Evolutionary conservation across 2,888 invertebrate genomes (phyloP).

Genomic region (Ornithoptera alexandrae): DNA sequence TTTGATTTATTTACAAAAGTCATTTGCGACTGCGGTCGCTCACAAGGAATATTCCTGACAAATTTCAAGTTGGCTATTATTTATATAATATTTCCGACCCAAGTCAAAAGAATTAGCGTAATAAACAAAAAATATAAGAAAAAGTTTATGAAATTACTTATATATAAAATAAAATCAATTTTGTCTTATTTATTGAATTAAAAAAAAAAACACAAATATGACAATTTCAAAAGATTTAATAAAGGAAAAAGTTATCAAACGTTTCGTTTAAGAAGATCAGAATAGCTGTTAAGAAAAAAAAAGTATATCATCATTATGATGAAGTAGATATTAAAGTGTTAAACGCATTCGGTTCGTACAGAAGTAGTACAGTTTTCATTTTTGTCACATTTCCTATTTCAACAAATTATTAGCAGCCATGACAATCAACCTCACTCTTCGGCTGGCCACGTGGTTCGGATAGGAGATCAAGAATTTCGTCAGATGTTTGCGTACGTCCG

Average conservation of each 20-base stretch:
- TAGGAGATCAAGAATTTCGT: conserved; percentile 68
- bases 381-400: conserved; percentile 36
- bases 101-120: no score
- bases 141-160: no score
- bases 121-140: no score
- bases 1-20: no score
- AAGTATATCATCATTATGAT: conserved; percentile 12
- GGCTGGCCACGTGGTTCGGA: conserved; percentile 83
- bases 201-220: conserved; percentile 4
- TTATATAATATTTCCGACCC: no score
- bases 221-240: conserved; percentile 6
- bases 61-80: no score
- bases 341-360: no score
- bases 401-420: conserved; percentile 80
- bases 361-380: neutral
- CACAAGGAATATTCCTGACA: no score
- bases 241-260: conserved; percentile 3
- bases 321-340: neutral
- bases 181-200: neutral
- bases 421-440: conserved; percentile 83
- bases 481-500: conserved; percentile 84
- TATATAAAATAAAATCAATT: no score
- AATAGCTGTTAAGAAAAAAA: conserved; percentile 7
- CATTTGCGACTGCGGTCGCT: no score
- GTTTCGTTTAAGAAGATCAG: neutral